A percentile compares a stretch with the other conserved stretches of the same genome.
These are phyloP conservation scores for Bolborhynchus lineola DNA, from an alignment of 2,113 vertebrate species.

Conservation along the genomic window DNA sequence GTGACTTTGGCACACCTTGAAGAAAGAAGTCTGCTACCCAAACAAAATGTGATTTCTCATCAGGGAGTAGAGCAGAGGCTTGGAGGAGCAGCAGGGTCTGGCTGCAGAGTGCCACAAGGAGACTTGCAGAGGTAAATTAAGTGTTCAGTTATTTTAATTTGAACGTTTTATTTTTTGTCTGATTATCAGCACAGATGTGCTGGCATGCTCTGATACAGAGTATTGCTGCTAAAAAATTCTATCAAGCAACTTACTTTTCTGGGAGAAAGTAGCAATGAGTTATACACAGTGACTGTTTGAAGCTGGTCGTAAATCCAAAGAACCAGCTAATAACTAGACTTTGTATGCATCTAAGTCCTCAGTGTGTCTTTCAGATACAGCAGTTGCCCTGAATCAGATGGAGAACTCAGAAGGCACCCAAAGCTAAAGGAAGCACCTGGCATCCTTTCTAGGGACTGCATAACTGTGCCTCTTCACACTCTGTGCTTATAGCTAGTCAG, in stretches of 20 bases:
- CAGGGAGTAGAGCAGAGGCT: not conserved
- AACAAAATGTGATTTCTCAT: constrained; percentile 10
- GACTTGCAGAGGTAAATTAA: not conserved
- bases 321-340: not conserved
- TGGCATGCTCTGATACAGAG: not conserved
- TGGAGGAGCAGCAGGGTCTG: not conserved
- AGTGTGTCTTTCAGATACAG: not conserved
- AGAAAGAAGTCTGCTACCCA: constrained; percentile 1
- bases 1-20: not conserved
- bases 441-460: not conserved
- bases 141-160: not conserved
- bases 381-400: not conserved
- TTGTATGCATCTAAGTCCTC: not conserved
- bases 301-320: not conserved
- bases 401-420: not conserved
- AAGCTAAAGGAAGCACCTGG: not conserved
- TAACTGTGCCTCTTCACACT: not conserved
- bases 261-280: not conserved
- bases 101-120: not conserved
- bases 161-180: not conserved
- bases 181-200: not conserved
- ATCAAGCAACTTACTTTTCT: not conserved
- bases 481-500: not conserved
- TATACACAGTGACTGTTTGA: not conserved
- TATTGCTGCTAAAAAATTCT: not conserved